Evolutionary conservation across 2,797 vertebrate genomes (phyloP), one percentile per base, ranked within the genome.

Genomic region (Melanotaenia maccullochi): DNA sequence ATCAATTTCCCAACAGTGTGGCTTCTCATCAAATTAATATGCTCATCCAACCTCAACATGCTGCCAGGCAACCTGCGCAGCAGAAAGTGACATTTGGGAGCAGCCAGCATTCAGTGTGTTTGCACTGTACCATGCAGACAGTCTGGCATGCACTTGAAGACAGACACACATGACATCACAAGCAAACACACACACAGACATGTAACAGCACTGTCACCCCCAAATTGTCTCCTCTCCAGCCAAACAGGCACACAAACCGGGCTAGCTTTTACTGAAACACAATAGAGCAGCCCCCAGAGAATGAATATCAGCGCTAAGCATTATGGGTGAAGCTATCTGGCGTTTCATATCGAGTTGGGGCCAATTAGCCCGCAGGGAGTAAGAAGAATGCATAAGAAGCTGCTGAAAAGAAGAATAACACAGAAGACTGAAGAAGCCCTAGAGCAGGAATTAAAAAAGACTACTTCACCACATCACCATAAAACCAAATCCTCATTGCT

Each of bases 31-130:
- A 84, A 83, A 87, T 85, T 61, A 83, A 56, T 8, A 36, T 16
- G 73, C 30, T 81, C 36, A 13, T 65, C 86, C 73, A 84, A 68
- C 75, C 82, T 73, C 63, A 8, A 30, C 71, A 7, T 14, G 73
- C 88, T 85, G 81, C 78, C 66, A 84, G 85, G 84, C 81, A 87
- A 87, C 87, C 78, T 82, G 81, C 77, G 16, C 35, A 16, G 75
- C 71, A 60, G 56, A 84, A 60, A 76, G 55, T 80, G 79, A 86
- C 79, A 86, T 84, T 81, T 84, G 75, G 71, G 82, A 84, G 73
- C 77, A 85, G 76, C 74, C 68, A 75, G 75, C 0, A 5, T 69
- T 83, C 1, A 13, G 51, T 59, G 65, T 69, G 66, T 71, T 75
- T 71, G 61, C 47, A 11, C 73, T 67, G 65, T 62, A 76, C 32